Evolutionary conservation across 2,113 vertebrate genomes (phyloP).

Genomic region (Nerophis ophidion): DNA sequence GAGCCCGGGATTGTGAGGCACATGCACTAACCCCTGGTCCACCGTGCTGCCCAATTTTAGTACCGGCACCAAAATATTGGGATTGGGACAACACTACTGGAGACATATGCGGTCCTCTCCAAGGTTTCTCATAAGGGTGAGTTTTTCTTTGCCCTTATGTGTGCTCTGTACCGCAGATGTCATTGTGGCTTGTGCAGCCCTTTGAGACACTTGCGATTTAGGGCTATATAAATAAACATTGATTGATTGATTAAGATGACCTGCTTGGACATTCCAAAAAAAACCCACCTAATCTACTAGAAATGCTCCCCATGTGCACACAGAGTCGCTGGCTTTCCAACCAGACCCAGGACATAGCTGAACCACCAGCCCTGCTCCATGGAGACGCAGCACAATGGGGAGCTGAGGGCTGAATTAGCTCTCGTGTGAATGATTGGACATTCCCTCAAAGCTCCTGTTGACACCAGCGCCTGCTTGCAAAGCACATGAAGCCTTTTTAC

Average conservation of each 20-base stretch:
- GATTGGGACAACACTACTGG: too few species aligned
- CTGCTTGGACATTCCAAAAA: conserved; percentile 1
- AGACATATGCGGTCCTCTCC: too few species aligned
- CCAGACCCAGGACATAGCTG: neutral
- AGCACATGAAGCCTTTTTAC: neutral
- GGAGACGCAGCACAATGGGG: conserved; percentile 17
- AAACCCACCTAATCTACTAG: conserved; percentile 27
- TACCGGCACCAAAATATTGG: too few species aligned
- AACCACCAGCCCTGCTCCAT: conserved; percentile 1
- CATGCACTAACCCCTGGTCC: too few species aligned
- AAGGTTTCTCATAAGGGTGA: too few species aligned
- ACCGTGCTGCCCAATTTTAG: too few species aligned
- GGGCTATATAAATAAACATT: too few species aligned
- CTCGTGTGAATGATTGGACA: conserved; percentile 26
- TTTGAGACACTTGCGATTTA: too few species aligned
- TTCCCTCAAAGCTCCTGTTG: conserved; percentile 21
- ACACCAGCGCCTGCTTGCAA: conserved; percentile 16
- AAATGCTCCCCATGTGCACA: conserved; percentile 32
- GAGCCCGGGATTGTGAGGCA: too few species aligned
- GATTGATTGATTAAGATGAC: neutral
- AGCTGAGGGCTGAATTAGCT: conserved; percentile 11
- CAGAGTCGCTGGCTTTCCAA: conserved; percentile 6
- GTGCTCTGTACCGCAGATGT: too few species aligned
- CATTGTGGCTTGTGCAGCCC: too few species aligned
- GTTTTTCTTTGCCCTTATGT: too few species aligned